Evolutionary conservation across 2,888 invertebrate species (phyloP).

Genomic region (Caenorhabditis macrosperma): DNA sequence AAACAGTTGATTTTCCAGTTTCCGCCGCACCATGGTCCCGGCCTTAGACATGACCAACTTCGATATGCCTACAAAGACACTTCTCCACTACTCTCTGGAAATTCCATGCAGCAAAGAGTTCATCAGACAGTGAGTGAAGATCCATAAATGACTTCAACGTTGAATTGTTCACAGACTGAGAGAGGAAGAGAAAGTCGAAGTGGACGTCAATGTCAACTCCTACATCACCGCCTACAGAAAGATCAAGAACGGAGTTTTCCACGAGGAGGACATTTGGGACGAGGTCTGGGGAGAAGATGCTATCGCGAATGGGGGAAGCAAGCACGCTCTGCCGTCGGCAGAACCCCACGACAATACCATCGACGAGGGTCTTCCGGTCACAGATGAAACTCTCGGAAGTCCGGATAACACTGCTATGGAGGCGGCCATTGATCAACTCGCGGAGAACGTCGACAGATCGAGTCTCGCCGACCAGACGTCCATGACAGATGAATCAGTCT

Average conservation of each 20-base stretch:
- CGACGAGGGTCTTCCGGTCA: too few relatives aligned
- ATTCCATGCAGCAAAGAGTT: slow-evolving; percentile 1
- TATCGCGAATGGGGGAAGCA: not conserved
- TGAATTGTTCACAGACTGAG: slow-evolving; percentile 50
- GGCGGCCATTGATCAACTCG: too few relatives aligned
- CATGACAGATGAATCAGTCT: too few relatives aligned
- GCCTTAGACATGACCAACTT: slow-evolving; percentile 62
- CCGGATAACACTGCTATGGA: too few relatives aligned
- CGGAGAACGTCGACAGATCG: too few relatives aligned
- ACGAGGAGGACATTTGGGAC: slow-evolving; percentile 57
- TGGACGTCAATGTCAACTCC: slow-evolving; percentile 73
- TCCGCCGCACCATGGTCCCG: slow-evolving; percentile 58
- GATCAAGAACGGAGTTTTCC: slow-evolving; percentile 75
- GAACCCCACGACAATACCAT: too few relatives aligned
- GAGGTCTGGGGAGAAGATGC: slow-evolving; percentile 10
- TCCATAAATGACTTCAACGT: not conserved
- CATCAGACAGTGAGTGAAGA: not conserved
- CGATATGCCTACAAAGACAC: slow-evolving; percentile 53
- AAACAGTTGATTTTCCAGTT: slow-evolving; percentile 88
- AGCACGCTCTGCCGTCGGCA: too few relatives aligned
- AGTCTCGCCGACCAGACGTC: too few relatives aligned
- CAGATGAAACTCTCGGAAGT: too few relatives aligned
- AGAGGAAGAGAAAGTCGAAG: slow-evolving; percentile 57
- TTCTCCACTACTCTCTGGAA: slow-evolving; percentile 6
- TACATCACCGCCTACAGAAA: slow-evolving; percentile 75